Base-by-base conservation (phyloP, 2,797 vertebrate genomes). In the Alca torda region DNA sequence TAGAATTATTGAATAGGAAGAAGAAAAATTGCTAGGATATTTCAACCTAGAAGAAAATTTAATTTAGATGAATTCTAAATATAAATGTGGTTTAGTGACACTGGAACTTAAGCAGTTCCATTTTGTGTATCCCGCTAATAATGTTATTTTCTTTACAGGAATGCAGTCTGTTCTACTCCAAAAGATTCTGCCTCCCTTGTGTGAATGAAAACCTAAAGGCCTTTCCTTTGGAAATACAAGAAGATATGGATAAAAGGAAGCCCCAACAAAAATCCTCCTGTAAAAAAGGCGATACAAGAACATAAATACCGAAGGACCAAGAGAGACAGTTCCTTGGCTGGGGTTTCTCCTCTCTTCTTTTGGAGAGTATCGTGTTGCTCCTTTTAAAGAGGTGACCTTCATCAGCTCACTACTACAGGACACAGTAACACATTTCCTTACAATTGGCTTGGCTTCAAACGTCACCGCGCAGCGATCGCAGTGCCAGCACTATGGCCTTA, bases 81-180 rank as follows among this genome's bases (percentile, higher is more conserved):
- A 51, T 51, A 81, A 83, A 37, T 41, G 31, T 65, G 57, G n/a
- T 88, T 87, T 83, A 89, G 84, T 54, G 35, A 69, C 53, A 59
- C 30, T 76, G 31, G 48, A 94, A 87, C 2, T 4, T 43, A 57
- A 85, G 30, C 37, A 83, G 59, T 81, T 94, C 53, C 35, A 35
- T 63, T 90, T 88, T 86, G 61, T 90, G 19, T 70, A 72, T 59
- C 17, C 37, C 68, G 39, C 41, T 91, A 80, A 43, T 82, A 45
- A 73, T 41, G 3, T 33, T 74, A 20, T 65, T 88, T 59, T 76
- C 64, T 86, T 95, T 83, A 60, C 96, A 99, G 99, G 99, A 99
- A 48, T 99, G 98, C 97, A 99, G 99, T 73, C 96, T 99, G 9
- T 99, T 99, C 98, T 99, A 99, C 98, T 98, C 98, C 76, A 98